Evolutionary conservation across 2,888 invertebrate genomes (phyloP), one percentile per base, ranked within the genome.

Genomic region (Erannis defoliaria): DNA sequence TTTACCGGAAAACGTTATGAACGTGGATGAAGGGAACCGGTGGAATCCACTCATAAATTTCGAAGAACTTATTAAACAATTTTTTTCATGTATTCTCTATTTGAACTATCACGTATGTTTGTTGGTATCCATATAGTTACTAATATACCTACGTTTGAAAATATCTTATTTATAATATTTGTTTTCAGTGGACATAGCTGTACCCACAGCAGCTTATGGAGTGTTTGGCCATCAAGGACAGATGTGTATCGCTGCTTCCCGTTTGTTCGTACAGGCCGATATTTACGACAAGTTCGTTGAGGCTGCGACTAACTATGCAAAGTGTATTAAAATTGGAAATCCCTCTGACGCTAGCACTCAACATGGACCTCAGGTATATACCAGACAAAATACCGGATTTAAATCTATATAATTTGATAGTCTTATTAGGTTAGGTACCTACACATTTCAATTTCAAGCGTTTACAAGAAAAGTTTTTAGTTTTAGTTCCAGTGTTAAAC

Each of bases 281-380:
- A 96, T 98, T 72, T 98, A 98, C 80, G 96, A 98, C 68, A 94
- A 95, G 74, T 98, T 98, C 80, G 96, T 98, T 0, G 93, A 94
- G 66, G 95, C 95, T 66, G 95, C 97, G 0, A 94, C 93, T 0
- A 94, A 93, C 62, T 87, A 94, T 71, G 97, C 97, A 0, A 91
- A 94, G 65, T 83, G 86, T 0, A 94, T 95, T 54, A 95, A 94
- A 77, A 95, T 98, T 64, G 98, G 98, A 0, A 64, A 75, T 18
- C 85, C 86, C 0, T 48, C 46, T 1, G 79, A 81, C 18, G 62
- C 64, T 0, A 54, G 65, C 0, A 72, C 79, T 0, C 73, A 80
- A 26, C 84, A 86, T 29, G 88, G 87, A 10, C 88, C 85, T 19
- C 77, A 77, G 66, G 72, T 71, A 31, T 3, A 21, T 5, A n/a